Percentiles rank a stretch among this genome's conserved stretches.
These are phyloP conservation scores for Tetragonisca angustula DNA, from an alignment of 2,888 invertebrate species.

Conservation along the genomic window DNA sequence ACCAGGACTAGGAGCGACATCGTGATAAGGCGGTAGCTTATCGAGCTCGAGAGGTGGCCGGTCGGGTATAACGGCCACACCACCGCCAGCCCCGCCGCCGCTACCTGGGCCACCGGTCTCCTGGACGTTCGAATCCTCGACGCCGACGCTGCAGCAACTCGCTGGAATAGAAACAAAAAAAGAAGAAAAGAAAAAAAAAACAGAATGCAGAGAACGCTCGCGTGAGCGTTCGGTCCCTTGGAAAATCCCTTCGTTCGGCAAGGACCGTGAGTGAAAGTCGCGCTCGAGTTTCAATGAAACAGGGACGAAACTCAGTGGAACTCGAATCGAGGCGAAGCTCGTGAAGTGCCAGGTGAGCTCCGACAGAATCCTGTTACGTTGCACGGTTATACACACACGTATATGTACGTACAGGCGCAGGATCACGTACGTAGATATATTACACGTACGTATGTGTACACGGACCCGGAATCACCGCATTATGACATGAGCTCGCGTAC, in stretches of 20 bases:
- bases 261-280: constrained; percentile 57
- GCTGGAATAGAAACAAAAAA: constrained; percentile 72
- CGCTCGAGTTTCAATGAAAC: constrained; percentile 60
- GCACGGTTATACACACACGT: not conserved
- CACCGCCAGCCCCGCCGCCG: constrained; percentile 78
- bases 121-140: constrained; percentile 78
- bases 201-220: constrained; percentile 24
- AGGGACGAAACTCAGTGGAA: constrained; percentile 26
- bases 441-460: constrained; percentile 27
- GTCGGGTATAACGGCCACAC: constrained; percentile 83
- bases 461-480: constrained; percentile 66
- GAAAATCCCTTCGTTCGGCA: constrained; percentile 65
- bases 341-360: constrained; percentile 75
- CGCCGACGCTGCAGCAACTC: constrained; percentile 81
- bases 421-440: constrained; percentile 28
- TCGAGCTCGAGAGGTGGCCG: constrained; percentile 82
- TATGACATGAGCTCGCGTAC: constrained; percentile 73
- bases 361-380: constrained; percentile 69
- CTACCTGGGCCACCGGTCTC: constrained; percentile 76
- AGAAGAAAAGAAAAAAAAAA: not conserved
- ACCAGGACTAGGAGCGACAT: constrained; percentile 83
- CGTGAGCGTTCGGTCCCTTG: constrained; percentile 30
- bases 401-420: constrained; percentile 3
- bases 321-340: constrained; percentile 62
- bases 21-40: constrained; percentile 83